Base-by-base conservation (phyloP, 2,797 vertebrate genomes). In the Florisuga fusca region DNA sequence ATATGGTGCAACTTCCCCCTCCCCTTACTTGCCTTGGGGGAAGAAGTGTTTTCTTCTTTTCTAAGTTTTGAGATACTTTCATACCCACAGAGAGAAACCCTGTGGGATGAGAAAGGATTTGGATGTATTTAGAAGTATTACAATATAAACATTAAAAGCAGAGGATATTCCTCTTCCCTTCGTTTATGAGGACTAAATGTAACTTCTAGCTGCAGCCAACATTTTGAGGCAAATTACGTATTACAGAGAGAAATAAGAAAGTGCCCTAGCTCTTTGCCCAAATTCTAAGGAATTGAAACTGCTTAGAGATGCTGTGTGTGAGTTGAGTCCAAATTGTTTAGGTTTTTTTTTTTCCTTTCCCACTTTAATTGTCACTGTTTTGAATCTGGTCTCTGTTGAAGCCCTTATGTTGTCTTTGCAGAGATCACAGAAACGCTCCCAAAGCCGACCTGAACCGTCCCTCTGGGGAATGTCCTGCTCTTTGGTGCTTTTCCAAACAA, bases 1-100 rank as follows among this genome's bases (percentile, higher is more conserved):
- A 33, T 20, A 21, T 3, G 1, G 22, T 8, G 12, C 34, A 77
- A 54, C 21, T 26, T 93, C 31, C 38, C 6, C 7, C 7, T 19
- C 9, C 19, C 14, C 8, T 4, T 38, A 10, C 33, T 95, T 77
- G 71, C 71, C 38, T 82, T 69, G 46, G 38, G 26, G 69, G n/a
- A 91, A 71, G 75, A 81, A 94, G 36, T 31, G 59, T 86, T 90
- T 88, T 73, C 77, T 84, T 66, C 83, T 93, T 82, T 79, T 79
- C 34, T 45, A 75, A 94, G 80, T 96, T 97, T 82, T 48, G 22
- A 93, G 64, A n/a, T 71, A 74, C 71, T 93, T 94, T 73, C 67
- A 87, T 79, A 89, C 57, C 11, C 54, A 55, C 4, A 62, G 57
- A 81, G 77, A 89, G 78, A 95, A 90, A 63, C 38, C n/a, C 45